phyloP scores from a whole-genome alignment of 2,797 vertebrate genomes.

The Danio aesculapii region DNA sequence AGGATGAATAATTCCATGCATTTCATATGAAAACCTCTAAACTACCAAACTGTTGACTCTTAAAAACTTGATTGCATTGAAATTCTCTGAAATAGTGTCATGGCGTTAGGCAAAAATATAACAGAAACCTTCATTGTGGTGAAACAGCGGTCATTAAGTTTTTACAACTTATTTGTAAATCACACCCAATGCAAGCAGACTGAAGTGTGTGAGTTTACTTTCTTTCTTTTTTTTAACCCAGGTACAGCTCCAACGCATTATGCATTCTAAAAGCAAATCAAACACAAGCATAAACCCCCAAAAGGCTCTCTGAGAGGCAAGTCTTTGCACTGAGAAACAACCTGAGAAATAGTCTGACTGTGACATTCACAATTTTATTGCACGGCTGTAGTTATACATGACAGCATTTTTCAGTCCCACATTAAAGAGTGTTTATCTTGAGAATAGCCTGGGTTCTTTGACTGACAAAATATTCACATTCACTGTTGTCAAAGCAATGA shows the following conservation, averaged over 20 bases:
- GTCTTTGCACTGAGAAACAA: constrained; percentile 40
- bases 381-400: constrained; percentile 59
- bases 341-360: constrained; percentile 51
- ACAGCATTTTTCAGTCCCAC: constrained; percentile 45
- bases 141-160: neutral
- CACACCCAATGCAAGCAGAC: constrained; percentile 19
- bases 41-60: neutral
- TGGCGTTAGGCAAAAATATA: constrained; percentile 26
- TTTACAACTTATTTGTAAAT: neutral
- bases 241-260: constrained; percentile 22
- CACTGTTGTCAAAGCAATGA: constrained; percentile 60
- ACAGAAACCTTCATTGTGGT: constrained; percentile 7
- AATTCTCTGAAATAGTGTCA: neutral
- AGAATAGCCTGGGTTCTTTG: constrained; percentile 43
- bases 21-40: constrained; percentile 11
- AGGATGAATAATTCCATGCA: constrained; percentile 28
- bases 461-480: constrained; percentile 55
- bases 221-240: neutral
- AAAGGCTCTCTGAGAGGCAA: constrained; percentile 23
- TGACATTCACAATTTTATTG: constrained; percentile 69
- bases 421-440: constrained; percentile 29
- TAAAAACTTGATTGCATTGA: constrained; percentile 5
- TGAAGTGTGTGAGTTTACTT: constrained; percentile 11
- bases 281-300: constrained; percentile 11
- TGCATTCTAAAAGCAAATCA: constrained; percentile 35